Evolutionary conservation across 2,888 invertebrate genomes (phyloP), one percentile per base, ranked within the genome.

Genomic region (Meteorus colon): DNA sequence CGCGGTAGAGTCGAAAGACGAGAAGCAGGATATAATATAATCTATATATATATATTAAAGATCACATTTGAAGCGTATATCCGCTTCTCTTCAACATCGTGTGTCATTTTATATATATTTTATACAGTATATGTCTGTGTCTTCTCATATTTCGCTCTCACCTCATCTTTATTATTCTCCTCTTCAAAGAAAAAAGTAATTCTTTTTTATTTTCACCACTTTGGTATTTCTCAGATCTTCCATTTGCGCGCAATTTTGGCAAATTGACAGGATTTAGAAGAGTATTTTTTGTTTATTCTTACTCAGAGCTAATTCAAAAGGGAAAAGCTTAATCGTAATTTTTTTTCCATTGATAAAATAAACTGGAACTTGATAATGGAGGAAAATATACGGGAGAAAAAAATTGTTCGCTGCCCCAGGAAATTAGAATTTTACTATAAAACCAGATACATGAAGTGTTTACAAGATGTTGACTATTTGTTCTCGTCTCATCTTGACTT

Each of bases 41-140:
- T 71, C 75, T 77, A 74, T 60, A 68, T 55, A 62, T 76, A 79
- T 75, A 75, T 63, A 62, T 51, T 27, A 68, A 67, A 76, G 79
- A 79, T 81, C 19, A n/a, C 79, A 81, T 73, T 83, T 81, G 77
- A 82, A 83, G 80, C 82, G 82, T 84, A 77, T 78, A 83, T 83
- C 82, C 82, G 82, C 78, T 81, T 80, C 75, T 62, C 31, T 29
- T 62, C 14, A 29, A 29, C 62, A 29, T 3, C 27, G 34, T 31
- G 31, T 34, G 29, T 34, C 31, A 12, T 63, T 29, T 62, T 27
- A 60, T 63, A n/a, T 63, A 62, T 34, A 24, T 24, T 60, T 2
- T 1, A 62, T 27, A 59, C 6, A 29, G 8, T 68, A 72, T 77
- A 48, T 51, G 48, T 29, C 41, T n/a, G 37, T 24, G n/a, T 41